Evolutionary conservation across 2,113 vertebrate genomes (phyloP).

Genomic region (Calidris pugnax): DNA sequence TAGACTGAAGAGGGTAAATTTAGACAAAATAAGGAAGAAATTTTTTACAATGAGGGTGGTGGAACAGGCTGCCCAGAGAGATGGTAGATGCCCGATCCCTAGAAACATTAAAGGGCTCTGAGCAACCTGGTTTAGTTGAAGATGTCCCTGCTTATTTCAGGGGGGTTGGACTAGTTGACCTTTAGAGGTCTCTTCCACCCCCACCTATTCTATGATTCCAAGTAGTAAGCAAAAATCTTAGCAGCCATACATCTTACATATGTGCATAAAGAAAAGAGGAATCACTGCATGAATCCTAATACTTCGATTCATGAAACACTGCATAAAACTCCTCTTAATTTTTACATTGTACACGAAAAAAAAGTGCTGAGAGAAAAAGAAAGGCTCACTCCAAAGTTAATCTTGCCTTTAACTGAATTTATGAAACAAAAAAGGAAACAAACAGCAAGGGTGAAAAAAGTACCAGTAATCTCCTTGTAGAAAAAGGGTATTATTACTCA

Average conservation of each 20-base stretch:
- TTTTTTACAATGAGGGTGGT: neutral
- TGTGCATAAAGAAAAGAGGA: neutral
- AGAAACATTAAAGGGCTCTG: neutral
- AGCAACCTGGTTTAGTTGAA: neutral
- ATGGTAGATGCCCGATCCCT: neutral
- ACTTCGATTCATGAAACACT: neutral
- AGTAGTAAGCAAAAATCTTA: neutral
- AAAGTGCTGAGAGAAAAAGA: neutral
- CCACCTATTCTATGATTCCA: neutral
- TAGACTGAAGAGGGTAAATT: neutral
- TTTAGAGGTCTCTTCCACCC: neutral
- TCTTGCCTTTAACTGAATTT: neutral
- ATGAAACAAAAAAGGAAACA: neutral
- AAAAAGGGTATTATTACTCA: neutral
- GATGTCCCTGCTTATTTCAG: neutral
- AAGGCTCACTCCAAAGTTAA: neutral
- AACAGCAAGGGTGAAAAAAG: neutral
- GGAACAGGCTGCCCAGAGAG: neutral
- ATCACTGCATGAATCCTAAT: neutral
- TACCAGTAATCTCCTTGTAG: neutral
- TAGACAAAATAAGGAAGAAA: neutral
- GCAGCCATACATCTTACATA: neutral
- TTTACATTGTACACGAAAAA: neutral
- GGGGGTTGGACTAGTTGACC: neutral
- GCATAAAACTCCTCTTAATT: neutral